Conservation (phyloP, 2,888 invertebrate species). For the Pterostichus madidus region DNA sequence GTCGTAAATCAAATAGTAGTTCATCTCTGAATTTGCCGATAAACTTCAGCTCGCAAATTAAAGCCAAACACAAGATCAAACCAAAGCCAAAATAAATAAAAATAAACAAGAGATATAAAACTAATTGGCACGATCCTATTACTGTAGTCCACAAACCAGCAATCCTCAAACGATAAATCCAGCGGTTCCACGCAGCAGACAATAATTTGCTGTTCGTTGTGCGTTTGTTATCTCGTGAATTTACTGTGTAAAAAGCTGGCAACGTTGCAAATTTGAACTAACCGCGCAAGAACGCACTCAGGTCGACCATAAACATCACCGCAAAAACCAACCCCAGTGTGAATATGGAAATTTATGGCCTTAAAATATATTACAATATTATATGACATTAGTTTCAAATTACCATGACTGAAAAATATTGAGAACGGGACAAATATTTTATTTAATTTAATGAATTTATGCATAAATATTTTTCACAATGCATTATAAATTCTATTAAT, state of each 20-base stretch:
- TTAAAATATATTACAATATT: conserved; percentile 20
- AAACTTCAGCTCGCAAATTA: too few relatives aligned
- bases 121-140: conserved; percentile 23
- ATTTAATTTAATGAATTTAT: too few relatives aligned
- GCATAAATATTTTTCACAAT: too few relatives aligned
- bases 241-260: conserved; percentile 11
- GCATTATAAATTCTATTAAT: too few relatives aligned
- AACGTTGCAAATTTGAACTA: conserved; percentile 30
- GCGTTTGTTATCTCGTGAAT: conserved; percentile 32
- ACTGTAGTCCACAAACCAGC: background rate
- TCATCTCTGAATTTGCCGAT: too few relatives aligned
- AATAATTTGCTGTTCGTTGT: conserved; percentile 13
- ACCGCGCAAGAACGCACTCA: conserved; percentile 27
- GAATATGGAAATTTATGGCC: conserved; percentile 43
- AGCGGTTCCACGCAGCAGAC: conserved; percentile 8
- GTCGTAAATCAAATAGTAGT: background rate
- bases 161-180: conserved; percentile 15
- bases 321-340: conserved; percentile 31
- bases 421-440: too few relatives aligned
- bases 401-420: too few relatives aligned
- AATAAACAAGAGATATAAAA: conserved; percentile 39
- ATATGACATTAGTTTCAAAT: too few relatives aligned
- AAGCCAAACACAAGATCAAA: background rate
- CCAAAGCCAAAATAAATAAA: conserved; percentile 31
- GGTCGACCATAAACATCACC: conserved; percentile 18